These are phyloP conservation scores for Cordylochernes scorpioides DNA, from an alignment of 2,888 invertebrate species.

Conservation along the genomic window DNA sequence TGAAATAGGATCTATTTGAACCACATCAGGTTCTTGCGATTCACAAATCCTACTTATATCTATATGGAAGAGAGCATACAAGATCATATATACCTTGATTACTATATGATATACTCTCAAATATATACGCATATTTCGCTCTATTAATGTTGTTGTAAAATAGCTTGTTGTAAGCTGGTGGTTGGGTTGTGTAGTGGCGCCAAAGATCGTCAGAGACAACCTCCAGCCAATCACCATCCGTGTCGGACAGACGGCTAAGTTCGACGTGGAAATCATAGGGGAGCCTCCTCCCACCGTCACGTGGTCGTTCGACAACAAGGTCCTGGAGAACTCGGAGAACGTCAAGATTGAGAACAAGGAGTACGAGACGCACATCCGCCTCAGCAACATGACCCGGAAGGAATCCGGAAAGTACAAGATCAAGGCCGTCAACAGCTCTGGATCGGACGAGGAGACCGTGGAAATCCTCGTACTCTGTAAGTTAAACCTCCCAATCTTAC, in stretches of 20 bases:
- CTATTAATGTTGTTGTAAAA: too few species aligned
- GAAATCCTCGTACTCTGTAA: constrained; percentile 47
- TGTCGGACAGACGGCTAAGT: constrained; percentile 66
- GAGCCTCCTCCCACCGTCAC: constrained; percentile 22
- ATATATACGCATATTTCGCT: too few species aligned
- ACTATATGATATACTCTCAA: too few species aligned
- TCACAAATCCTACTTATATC: too few species aligned
- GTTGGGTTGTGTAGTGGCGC: constrained; percentile 43
- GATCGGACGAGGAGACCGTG: constrained; percentile 66
- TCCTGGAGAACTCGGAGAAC: constrained; percentile 14
- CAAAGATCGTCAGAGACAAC: constrained; percentile 81
- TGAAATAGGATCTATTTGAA: too few species aligned
- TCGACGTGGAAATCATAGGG: constrained; percentile 45
- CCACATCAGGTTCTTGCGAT: too few species aligned
- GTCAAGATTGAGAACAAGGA: constrained; percentile 27
- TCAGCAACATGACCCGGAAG: constrained; percentile 47
- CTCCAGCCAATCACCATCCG: constrained; percentile 63
- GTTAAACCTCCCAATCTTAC: too few species aligned
- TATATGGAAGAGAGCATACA: too few species aligned
- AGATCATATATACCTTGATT: too few species aligned
- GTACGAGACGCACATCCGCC: constrained; percentile 66
- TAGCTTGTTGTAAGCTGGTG: too few species aligned
- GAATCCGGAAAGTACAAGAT: constrained; percentile 67
- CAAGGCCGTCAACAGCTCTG: constrained; percentile 66
- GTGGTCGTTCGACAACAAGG: constrained; percentile 21